Percentiles rank a stretch among this genome's conserved stretches.
Conservation (phyloP, 2,797 vertebrate genomes). For the Glyptemys insculpta region DNA sequence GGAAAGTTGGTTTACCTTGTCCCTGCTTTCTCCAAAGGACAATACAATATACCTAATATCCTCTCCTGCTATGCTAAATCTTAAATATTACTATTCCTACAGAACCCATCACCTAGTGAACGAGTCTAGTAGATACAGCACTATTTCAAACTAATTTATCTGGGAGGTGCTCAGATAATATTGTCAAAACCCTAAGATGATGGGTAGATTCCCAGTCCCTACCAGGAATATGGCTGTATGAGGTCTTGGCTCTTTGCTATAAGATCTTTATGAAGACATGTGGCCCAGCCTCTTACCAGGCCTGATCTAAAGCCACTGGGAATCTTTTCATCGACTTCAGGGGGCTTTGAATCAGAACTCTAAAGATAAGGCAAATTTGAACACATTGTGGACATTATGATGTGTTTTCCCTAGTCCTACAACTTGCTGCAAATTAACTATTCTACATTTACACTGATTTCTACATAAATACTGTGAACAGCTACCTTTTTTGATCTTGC, state of each 20-base stretch:
- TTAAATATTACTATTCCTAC: background rate
- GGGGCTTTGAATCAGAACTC: background rate
- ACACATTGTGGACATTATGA: background rate
- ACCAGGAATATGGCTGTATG: background rate
- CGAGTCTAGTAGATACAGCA: background rate
- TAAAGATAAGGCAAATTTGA: background rate
- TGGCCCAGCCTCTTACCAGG: background rate
- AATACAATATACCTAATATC: rapidly evolving
- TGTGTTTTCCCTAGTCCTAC: background rate
- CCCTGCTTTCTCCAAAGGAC: no score
- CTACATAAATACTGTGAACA: background rate
- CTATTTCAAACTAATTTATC: background rate
- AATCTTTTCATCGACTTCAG: background rate
- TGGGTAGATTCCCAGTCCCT: background rate
- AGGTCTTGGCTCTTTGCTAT: background rate
- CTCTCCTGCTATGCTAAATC: background rate
- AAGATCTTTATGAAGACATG: background rate
- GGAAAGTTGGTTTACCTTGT: background rate
- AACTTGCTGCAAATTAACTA: background rate
- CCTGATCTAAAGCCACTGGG: background rate
- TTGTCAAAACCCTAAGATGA: background rate
- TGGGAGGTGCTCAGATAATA: background rate
- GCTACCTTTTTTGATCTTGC: background rate
- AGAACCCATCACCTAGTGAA: background rate
- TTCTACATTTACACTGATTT: background rate